Evolutionary conservation across 2,888 invertebrate genomes (phyloP).

Genomic region (Acleris holmiana): DNA sequence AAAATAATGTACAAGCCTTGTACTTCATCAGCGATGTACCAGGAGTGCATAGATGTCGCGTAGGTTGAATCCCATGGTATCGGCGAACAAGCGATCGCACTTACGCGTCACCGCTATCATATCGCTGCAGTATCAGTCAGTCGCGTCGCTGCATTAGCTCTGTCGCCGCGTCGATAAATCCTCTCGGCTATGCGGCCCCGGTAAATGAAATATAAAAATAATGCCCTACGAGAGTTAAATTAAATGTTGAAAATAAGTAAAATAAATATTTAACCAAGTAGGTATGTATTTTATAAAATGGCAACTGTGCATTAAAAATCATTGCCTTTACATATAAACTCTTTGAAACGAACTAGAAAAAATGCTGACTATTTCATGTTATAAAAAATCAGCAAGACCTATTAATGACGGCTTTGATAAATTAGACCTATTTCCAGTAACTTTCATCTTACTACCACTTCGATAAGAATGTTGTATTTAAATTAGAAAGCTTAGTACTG

Average conservation of each 20-base stretch:
- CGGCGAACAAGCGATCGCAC: slow-evolving; percentile 82
- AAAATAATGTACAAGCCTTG: slow-evolving; percentile 61
- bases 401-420: too few species aligned
- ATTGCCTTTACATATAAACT: too few species aligned
- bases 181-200: slow-evolving; percentile 65
- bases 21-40: slow-evolving; percentile 35
- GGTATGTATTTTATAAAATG: too few species aligned
- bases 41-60: slow-evolving; percentile 33
- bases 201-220: slow-evolving; percentile 53
- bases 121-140: slow-evolving; percentile 80
- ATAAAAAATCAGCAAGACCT: too few species aligned
- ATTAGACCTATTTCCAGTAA: too few species aligned
- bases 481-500: not conserved
- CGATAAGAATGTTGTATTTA: too few species aligned
- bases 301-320: too few species aligned
- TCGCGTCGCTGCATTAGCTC: slow-evolving; percentile 79
- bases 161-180: slow-evolving; percentile 78
- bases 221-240: slow-evolving; percentile 10
- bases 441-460: too few species aligned
- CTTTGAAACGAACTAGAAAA: too few species aligned
- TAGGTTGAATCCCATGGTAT: slow-evolving; percentile 64
- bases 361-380: too few species aligned
- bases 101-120: slow-evolving; percentile 78
- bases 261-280: too few species aligned
- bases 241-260: too few species aligned